Evolutionary conservation across 1,140 invertebrate genomes (phyloP), one percentile per base, ranked within the genome.

Genomic region (Phenacoccus solenopsis): DNA sequence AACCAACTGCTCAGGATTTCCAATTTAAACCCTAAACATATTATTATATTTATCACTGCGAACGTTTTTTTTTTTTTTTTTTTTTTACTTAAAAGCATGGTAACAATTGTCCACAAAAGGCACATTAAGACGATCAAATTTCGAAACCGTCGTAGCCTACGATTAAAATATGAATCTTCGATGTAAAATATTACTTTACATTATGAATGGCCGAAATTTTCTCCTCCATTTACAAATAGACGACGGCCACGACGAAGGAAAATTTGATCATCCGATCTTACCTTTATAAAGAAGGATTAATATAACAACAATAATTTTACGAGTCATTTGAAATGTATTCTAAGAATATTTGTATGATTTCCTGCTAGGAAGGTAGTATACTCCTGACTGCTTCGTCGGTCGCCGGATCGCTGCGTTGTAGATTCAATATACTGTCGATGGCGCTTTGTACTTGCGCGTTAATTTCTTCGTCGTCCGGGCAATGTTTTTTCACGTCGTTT

Each of bases 361-460:
- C 59, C 25, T 69, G 71, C 71, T 71, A 82, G 79, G 81, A 82
- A 75, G 80, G 78, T 71, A 83, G 76, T 69, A 84, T 84, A 74
- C 81, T 83, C 20, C 82, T 78, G 32, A 84, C 83, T 69, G 83
- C 82, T 76, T 84, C 82, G 71, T 84, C 82, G 67, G 83, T 76
- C 57, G 81, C 79, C 69, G 79, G 76, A 73, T 84, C 80, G 68
- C 73, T 71, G 30, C 75, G 73, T 75, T 88, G 87, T 71, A 89
- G 78, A 78, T 88, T 89, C 27, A 89, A 79, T 74, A 90, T 90
- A 75, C 87, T 88, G 75, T 90, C 87, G 70, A 90, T 90, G 67
- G 88, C 88, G 72, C 85, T 87, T 76, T 89, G 87, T 38, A 90
- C 87, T 76, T 90, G 88, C 10, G 87, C 86, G 70, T 86, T 87